These are phyloP conservation scores for Tetraneura akinire DNA, from an alignment of 1,140 invertebrate genomes.

Conservation along the genomic window DNA sequence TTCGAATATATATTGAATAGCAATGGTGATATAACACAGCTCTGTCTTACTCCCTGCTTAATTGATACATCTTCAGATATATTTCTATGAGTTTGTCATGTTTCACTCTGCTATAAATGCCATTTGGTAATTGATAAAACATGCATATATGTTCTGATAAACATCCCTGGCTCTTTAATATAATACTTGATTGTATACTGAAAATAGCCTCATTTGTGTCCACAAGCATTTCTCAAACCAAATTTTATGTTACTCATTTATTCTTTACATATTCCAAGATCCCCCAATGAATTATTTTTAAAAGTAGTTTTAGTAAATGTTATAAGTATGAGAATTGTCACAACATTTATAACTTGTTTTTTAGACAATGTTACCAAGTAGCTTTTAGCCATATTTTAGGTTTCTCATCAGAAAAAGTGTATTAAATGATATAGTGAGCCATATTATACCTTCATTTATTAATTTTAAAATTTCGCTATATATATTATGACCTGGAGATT, in stretches of 20 bases:
- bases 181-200: constrained; percentile 52
- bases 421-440: neutral
- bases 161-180: constrained; percentile 53
- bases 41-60: constrained; percentile 56
- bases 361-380: constrained; percentile 1
- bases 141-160: constrained; percentile 52
- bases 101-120: constrained; percentile 51
- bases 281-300: constrained; percentile 17
- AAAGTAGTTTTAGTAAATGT: neutral
- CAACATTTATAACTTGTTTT: constrained; percentile 16
- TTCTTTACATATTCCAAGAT: neutral
- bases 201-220: constrained; percentile 53
- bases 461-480: constrained; percentile 49
- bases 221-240: neutral
- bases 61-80: constrained; percentile 50
- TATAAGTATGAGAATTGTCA: neutral
- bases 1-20: constrained; percentile 58
- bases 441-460: constrained; percentile 38
- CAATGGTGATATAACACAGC: constrained; percentile 56
- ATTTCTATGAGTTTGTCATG: constrained; percentile 43
- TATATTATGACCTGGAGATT: neutral
- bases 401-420: neutral
- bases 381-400: constrained; percentile 10
- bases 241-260: constrained; percentile 7
- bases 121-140: constrained; percentile 54